A percentile compares a stretch with the other conserved stretches of the same genome.
These are phyloP conservation scores for Drosophila mettleri DNA, from an alignment of 2,888 invertebrate species.

Conservation along the genomic window DNA sequence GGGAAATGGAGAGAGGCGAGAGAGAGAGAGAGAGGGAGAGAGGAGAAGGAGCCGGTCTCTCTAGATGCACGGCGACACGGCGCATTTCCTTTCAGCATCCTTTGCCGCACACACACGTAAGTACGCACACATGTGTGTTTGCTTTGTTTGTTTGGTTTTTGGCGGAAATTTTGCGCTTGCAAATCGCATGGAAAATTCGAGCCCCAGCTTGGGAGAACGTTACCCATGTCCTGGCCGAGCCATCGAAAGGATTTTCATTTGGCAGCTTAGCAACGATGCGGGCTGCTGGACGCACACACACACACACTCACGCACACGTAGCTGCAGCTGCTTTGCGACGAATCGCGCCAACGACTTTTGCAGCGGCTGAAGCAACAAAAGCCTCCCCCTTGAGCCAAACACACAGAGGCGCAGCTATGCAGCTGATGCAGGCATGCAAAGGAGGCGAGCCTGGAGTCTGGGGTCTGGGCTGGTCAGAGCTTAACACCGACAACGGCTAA, in stretches of 20 bases:
- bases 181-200: constrained; percentile 77
- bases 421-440: constrained; percentile 61
- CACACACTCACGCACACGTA: constrained; percentile 8
- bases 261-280: constrained; percentile 69
- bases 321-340: constrained; percentile 27
- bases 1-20: constrained; percentile 6
- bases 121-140: constrained; percentile 12
- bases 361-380: constrained; percentile 61
- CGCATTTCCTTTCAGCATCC: constrained; percentile 60
- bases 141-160: constrained; percentile 71
- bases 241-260: constrained; percentile 75
- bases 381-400: background rate
- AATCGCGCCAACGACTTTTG: constrained; percentile 61
- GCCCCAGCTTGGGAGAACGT: constrained; percentile 57
- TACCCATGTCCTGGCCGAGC: constrained; percentile 9
- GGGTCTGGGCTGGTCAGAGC: constrained; percentile 25
- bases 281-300: constrained; percentile 50
- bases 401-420: constrained; percentile 49
- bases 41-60: background rate
- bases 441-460: constrained; percentile 6
- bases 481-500: constrained; percentile 59
- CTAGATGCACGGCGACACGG: constrained; percentile 38
- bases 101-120: constrained; percentile 33
- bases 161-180: constrained; percentile 79
- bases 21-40: background rate